Base-by-base conservation (phyloP, 2,888 invertebrate genomes). In the Drosophila formosana region DNA sequence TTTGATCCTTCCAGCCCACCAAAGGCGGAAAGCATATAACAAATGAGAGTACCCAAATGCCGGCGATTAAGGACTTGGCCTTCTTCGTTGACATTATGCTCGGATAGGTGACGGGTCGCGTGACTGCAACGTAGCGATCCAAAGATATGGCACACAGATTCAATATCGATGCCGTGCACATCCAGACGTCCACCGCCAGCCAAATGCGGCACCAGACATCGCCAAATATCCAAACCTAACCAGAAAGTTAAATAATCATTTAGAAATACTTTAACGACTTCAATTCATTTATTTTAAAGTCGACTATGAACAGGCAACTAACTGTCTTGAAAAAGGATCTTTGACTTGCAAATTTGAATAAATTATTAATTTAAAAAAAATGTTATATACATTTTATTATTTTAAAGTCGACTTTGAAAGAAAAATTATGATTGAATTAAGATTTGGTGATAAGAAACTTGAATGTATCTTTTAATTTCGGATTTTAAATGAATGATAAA, bases 181-280 rank as follows among this genome's bases (percentile, higher is more conserved):
- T 97, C 98, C 98, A 98, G 9, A 99, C 99, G 93, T 99, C 99
- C 64, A 98, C 95, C 0, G 99, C 98, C 74, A 99, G 94, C 99
- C 99, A 99, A 78, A 98, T 95, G 70, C 97, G 96, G 93, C 99
- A 99, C 98, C 98, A 98, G 47, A 97, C 94, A 92, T 96, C 96
- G 53, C 99, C 98, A 92, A 98, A 99, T 88, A 98, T 97, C 99
- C 99, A 99, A 91, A 98, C 96, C 96, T 97, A 94, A n/a, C 11
- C 4, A 37, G 6, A 25, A 41, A 30, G 18, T 18, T 18, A 1
- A 18, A 18, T 18, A 18, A 18, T 18, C 18, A 18, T 18, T 18
- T 18, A 18, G 18, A 18, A 18, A 18, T 18, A 18, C 18, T 18
- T 18, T 18, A 18, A 18, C 18, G 18, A 18, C 2, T 18, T 18